These are phyloP conservation scores for Gavia stellata DNA, from an alignment of 2,113 vertebrate genomes.

Conservation along the genomic window DNA sequence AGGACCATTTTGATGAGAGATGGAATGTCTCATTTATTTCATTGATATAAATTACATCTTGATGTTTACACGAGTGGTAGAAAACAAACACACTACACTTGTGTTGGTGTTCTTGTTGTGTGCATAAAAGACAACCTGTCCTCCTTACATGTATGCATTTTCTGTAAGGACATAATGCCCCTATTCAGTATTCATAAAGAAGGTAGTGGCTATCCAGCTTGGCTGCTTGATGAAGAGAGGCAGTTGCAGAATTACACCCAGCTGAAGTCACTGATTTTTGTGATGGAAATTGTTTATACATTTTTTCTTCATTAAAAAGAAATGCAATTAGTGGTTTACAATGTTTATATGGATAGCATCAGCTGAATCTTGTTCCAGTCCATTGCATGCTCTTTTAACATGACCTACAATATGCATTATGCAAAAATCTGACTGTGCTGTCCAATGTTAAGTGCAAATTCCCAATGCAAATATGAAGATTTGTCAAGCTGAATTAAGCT, in stretches of 20 bases:
- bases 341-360: background rate
- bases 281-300: background rate
- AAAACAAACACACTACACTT: slow-evolving; percentile 31
- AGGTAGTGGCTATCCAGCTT: background rate
- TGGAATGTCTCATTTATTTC: background rate
- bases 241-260: slow-evolving; percentile 32
- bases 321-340: slow-evolving; percentile 4
- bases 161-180: slow-evolving; percentile 23
- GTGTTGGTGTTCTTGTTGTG: background rate
- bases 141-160: background rate
- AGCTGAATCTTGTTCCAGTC: background rate
- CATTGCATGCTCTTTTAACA: background rate
- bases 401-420: background rate
- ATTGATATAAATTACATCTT: slow-evolving; percentile 13
- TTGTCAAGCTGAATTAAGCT: background rate
- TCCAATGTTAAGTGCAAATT: background rate
- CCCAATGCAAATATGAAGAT: background rate
- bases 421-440: background rate
- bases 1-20: background rate
- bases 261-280: slow-evolving; percentile 43
- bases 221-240: slow-evolving; percentile 7
- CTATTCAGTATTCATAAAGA: slow-evolving; percentile 45
- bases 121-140: slow-evolving; percentile 18
- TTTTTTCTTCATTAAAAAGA: background rate
- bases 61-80: background rate